Evolutionary conservation across 2,888 invertebrate species (phyloP), one percentile per base, ranked within the genome.

Genomic region (Liposcelis brunnea): DNA sequence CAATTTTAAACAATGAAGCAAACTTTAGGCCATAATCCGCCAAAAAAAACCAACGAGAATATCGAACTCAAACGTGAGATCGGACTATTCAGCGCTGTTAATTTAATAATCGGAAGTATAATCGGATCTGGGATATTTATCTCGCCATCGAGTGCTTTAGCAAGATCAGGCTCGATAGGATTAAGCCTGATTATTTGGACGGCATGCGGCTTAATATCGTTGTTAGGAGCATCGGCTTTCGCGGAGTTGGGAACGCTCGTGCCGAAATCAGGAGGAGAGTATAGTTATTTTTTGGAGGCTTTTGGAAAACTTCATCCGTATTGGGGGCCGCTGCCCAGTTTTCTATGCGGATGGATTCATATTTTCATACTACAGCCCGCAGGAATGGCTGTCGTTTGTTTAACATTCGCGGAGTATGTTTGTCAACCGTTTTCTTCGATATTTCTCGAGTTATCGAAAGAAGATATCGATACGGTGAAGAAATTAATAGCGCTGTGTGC

Each of bases 111-210:
- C 8, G 83, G 86, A 44, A 85, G 86, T 4, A 87, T 87, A 86
- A 87, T 89, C 51, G 89, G 74, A 37, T 86, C 86, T 7, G 89
- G 89, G 44, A 85, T 89, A 49, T 90, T 90, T 58, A 76, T 89
- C 5, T 82, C 86, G 1, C 84, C 89, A 2, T 73, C 80, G 2
- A 77, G 78, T 5, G 87, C 87, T 0, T 64, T 86, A 31, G 64
- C 71, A 53, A 70, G 77, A 53, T 77, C 84, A 0, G 86, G 86
- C 32, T 87, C 86, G 5, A 75, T 87, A 2, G 87, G 77, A 2
- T 66, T 83, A 55, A 81, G 83, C 54, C 64, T 89, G 5, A 64
- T 85, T 19, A 69, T 87, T 44, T 90, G 89, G 89, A 66, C 71
- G 2, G 61, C 75, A 8, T 84, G 84, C 52, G 89, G 89, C 44